Evolutionary conservation across 2,113 vertebrate genomes (phyloP).

Genomic region (Phainopepla nitens): DNA sequence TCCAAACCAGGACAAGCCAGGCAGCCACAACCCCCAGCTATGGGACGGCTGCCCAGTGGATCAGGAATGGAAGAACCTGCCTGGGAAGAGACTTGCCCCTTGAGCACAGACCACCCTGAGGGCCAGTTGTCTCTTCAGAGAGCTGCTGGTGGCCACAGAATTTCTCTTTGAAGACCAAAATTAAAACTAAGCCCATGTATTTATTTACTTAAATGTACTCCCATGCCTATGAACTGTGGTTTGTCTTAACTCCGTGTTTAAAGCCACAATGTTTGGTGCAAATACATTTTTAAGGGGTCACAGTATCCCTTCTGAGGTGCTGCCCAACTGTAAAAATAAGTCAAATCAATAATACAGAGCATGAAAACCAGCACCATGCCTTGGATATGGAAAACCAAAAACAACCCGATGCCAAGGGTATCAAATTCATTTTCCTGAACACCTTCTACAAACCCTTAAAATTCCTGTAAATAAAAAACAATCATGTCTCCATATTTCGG

Average conservation of each 20-base stretch:
- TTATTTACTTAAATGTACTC: not conserved
- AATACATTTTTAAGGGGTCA: not conserved
- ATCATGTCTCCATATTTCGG: conserved; percentile 9
- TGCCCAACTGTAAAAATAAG: not conserved
- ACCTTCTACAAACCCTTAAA: conserved; percentile 32
- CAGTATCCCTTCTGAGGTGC: not conserved
- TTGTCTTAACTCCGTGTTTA: not conserved
- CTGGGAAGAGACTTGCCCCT: not conserved
- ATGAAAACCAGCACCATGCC: not conserved
- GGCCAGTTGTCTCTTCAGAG: not conserved
- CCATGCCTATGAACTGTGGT: not conserved
- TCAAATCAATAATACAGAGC: fast-evolving
- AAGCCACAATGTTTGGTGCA: not conserved
- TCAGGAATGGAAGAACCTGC: not conserved
- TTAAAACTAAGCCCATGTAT: not conserved
- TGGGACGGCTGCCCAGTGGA: not conserved
- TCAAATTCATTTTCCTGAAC: not conserved
- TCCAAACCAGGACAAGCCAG: not conserved
- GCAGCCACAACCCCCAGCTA: not conserved
- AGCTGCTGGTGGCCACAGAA: not conserved
- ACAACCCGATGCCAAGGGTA: not conserved
- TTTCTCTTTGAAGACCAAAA: not conserved
- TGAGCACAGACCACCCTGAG: fast-evolving
- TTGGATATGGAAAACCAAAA: conserved; percentile 4
- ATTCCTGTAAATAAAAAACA: conserved; percentile 27